Base-by-base conservation (phyloP, 2,797 vertebrate species). In the Syndactyla subalaris region DNA sequence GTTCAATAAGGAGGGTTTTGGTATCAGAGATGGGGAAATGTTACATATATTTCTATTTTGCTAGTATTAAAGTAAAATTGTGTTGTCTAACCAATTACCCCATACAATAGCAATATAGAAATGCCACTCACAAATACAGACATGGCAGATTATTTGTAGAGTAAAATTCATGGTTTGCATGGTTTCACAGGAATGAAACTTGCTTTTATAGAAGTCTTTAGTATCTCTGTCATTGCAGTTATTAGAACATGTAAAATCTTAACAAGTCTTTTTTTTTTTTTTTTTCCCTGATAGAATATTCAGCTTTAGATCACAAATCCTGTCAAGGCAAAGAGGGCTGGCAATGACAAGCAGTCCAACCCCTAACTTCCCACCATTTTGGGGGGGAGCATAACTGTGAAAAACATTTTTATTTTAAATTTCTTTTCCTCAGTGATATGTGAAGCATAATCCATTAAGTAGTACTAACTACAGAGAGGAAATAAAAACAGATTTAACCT, bases 401-500 rank as follows among this genome's bases (percentile, higher is more conserved):
- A 96, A 80, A 46, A 13, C 1, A 32, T 32, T 81, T 96, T 85
- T 96, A 32, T 95, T 95, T 96, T 85, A 86, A 86, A 81, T 65
- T 86, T 86, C 2, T 66, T 93, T 68, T 83, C 54, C 52, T 92
- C n/a, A 27, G 59, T 70, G 82, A 94, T 93, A 83, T 36, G 52
- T 26, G 62, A 49, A 74, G 38, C 49, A 92, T 67, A 90, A 38
- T 41, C 58, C 15, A 86, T 72, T 61, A 76, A 93, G 58, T 54
- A 49, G 29, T 78, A 29, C 22, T 88, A 41, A 67, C 76, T 88
- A 84, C 32, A 66, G 84, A 90, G 38, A 91, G 27, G 46, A 95
- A 95, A 91, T 76, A 96, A 94, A 95, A 96, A 71, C 91, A 94
- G 68, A 93, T 95, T 97, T 97, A 97, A 97, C 93, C 84, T 92